These are phyloP conservation scores for Zosterops hypoxanthus DNA, from an alignment of 2,113 vertebrate species.

Conservation along the genomic window DNA sequence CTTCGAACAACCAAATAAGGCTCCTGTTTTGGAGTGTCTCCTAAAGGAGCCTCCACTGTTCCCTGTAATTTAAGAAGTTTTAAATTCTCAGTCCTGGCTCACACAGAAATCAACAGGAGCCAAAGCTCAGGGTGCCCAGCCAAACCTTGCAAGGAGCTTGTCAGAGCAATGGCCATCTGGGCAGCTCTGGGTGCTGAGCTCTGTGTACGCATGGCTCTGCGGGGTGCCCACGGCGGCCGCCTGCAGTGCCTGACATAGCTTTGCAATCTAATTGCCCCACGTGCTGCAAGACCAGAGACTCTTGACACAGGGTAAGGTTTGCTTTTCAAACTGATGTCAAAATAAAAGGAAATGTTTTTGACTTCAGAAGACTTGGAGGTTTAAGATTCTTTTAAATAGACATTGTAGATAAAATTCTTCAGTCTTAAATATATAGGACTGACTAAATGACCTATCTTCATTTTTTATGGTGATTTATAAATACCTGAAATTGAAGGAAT, in stretches of 20 bases:
- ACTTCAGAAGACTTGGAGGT: not conserved
- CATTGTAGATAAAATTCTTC: not conserved
- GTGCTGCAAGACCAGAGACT: not conserved
- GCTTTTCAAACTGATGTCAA: not conserved
- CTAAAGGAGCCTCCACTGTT: not conserved
- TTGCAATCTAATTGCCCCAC: not conserved
- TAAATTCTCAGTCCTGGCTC: not conserved
- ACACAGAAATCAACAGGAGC: not conserved
- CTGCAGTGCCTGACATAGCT: not conserved
- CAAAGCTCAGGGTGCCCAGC: not conserved
- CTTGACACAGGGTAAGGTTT: not conserved
- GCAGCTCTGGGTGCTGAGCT: not conserved
- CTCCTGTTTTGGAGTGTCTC: slow-evolving; percentile 33
- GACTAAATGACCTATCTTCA: not conserved
- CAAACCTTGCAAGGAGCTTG: not conserved
- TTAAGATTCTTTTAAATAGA: not conserved
- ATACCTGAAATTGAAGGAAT: not conserved
- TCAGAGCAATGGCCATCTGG: fast-evolving
- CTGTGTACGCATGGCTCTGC: not conserved
- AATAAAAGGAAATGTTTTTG: not conserved
- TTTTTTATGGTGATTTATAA: not conserved
- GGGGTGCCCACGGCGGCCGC: fast-evolving
- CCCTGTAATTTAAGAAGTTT: not conserved
- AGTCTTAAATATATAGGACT: not conserved
- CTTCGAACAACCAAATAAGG: not conserved